These are phyloP conservation scores for Amitus sp. DNA, from an alignment of 2,888 invertebrate species.

Conservation along the genomic window DNA sequence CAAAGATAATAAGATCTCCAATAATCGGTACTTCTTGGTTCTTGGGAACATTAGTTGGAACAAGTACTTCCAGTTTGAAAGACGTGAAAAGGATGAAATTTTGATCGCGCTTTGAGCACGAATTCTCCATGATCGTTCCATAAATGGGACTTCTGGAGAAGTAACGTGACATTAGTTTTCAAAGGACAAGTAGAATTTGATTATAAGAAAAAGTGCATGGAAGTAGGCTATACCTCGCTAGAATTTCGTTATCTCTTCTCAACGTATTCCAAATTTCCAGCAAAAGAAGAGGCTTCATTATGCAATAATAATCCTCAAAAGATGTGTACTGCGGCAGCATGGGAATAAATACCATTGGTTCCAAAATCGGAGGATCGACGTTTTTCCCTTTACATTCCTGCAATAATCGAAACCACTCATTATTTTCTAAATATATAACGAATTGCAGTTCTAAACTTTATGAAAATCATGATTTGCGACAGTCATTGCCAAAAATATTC, in stretches of 20 bases:
- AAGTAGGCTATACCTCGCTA: no score
- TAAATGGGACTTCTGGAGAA: neutral
- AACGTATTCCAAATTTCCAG: conserved; percentile 73
- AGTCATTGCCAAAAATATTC: no score
- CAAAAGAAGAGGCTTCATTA: conserved; percentile 70
- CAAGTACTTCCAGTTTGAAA: conserved; percentile 49
- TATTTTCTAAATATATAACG: neutral
- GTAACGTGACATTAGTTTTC: conserved; percentile 3
- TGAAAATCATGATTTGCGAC: no score
- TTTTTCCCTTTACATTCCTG: neutral
- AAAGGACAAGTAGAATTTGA: neutral
- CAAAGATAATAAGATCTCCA: conserved; percentile 56
- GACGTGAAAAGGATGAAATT: conserved; percentile 27
- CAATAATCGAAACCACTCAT: neutral
- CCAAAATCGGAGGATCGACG: conserved; percentile 38
- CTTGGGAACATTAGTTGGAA: conserved; percentile 29
- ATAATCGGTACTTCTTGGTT: conserved; percentile 45
- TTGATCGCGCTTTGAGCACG: no score
- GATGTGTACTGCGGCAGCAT: conserved; percentile 63
- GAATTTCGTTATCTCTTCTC: no score
- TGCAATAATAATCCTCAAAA: conserved; percentile 70
- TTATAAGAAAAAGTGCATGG: neutral
- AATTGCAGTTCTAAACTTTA: no score
- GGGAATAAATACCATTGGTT: neutral
- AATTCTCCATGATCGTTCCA: neutral